Conservation (phyloP, 2,113 vertebrate genomes). For the Semicossyphus pulcher region DNA sequence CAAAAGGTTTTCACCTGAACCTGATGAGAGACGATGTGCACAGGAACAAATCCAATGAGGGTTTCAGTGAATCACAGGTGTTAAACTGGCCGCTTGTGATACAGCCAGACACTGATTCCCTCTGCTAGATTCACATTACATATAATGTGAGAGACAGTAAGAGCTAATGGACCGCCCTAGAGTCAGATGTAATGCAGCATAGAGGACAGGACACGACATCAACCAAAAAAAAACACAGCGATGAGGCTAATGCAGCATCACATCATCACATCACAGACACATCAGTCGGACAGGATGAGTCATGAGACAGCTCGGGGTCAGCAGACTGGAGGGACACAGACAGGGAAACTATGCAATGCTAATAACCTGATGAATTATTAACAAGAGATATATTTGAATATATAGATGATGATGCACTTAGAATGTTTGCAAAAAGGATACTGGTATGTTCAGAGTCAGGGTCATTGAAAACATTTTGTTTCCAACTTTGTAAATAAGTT, state of each 20-base stretch:
- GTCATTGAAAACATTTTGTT: too few relatives aligned
- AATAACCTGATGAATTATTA: background rate
- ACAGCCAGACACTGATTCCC: slow-evolving; percentile 23
- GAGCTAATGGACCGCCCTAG: slow-evolving; percentile 54
- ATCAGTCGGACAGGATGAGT: slow-evolving; percentile 45
- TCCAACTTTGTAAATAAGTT: too few relatives aligned
- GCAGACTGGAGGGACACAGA: slow-evolving; percentile 9
- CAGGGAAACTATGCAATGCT: background rate
- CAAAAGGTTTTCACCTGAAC: background rate
- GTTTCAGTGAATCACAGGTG: slow-evolving; percentile 34
- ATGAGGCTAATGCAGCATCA: slow-evolving; percentile 63
- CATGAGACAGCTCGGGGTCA: slow-evolving; percentile 40
- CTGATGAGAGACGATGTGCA: background rate
- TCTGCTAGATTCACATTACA: slow-evolving; percentile 41
- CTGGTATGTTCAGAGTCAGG: too few relatives aligned
- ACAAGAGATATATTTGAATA: background rate
- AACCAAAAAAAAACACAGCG: slow-evolving; percentile 35
- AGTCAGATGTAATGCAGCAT: slow-evolving; percentile 58
- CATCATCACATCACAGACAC: slow-evolving; percentile 35
- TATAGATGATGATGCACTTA: background rate
- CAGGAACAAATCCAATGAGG: slow-evolving; percentile 14
- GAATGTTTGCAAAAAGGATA: background rate
- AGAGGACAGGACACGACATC: slow-evolving; percentile 54
- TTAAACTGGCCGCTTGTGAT: slow-evolving; percentile 22
- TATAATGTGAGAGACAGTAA: slow-evolving; percentile 47